Evolutionary conservation across 37 sponge, comb jelly and placozoan species (phyloP), one percentile per base, ranked within the genome.

Genomic region (Aplysina aerophoba): DNA sequence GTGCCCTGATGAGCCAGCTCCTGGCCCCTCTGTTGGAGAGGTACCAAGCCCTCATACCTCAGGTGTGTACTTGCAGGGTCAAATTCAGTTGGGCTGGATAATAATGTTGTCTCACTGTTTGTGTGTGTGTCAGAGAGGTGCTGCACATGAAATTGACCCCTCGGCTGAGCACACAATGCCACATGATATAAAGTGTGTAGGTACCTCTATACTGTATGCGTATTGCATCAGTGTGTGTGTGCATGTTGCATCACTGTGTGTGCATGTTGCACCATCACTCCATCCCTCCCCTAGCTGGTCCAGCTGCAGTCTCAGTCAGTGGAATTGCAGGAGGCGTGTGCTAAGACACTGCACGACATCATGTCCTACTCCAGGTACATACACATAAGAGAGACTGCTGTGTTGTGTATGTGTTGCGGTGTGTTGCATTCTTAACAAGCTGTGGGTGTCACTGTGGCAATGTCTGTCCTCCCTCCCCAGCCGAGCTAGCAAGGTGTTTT

Each of bases 401-500:
- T 15, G 15, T 15, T 57, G 59, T 57, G 59, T 57, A 17, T 57
- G 59, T 57, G 59, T 57, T 15, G 15, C 17, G 15, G 59, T 57
- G 59, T 62, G 63, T 5, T 92, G 85, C 34, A 67, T 56, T 57
- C 34, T 60, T 21, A 2, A 28, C 53, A 36, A 21, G 4, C 14
- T 67, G 15, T 25, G 33, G 58, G 0, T 44, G 59, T 58, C 40
- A 28, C 80, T 55, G 20, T 44, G 19, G 59, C 30, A 58, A 21
- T 14, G 63, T 3, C 24, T 37, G 21, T 40, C 15, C 53, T 36
- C 14, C 37, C 40, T 19, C 8, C 62, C 5, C 54, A 95, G 96
- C 55, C 96, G 96, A 0, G 55, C 85, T 17, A 95, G 89, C 57
- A 95, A 95, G 55, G 91, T 85, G 75, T 95, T 95, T 83, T 39